Base-by-base conservation (phyloP, 1,140 invertebrate species). In the Hylaeus anthracinus region DNA sequence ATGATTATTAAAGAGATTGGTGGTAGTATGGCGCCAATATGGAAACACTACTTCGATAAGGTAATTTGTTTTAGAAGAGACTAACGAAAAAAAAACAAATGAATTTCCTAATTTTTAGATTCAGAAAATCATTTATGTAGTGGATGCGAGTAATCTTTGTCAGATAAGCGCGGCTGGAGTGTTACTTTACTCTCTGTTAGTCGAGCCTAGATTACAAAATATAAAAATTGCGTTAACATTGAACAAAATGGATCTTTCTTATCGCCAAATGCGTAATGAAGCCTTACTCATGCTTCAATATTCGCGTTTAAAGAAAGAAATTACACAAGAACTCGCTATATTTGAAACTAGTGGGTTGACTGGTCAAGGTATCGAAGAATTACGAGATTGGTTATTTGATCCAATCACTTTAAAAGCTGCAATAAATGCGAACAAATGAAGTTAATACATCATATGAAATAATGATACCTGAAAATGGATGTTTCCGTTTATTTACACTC, bases 171-270 rank as follows among this genome's bases (percentile, higher is more conserved):
- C 96, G n/a, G 96, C 96, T 56, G 96, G 96, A 26, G 95, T 97
- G 2, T 93, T 97, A 61, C 91, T 97, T 0, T 97, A 97, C 86
- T 96, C 96, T 0, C 92, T 97, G 26, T 87, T 97, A n/a, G 95
- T 96, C 2, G 95, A 97, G 83, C 96, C 96, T 1, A 91, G 93
- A 66, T 88, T 97, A 15, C 94, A 94, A 81, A 94, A 94, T 80
- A 94, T 95, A 3, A 96, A 96, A 94, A 94, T 97, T 83, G 94
- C 97, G 37, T 88, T 97, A 70, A 95, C 97, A 0, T 90, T 98
- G 9, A 95, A 96, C 15, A 98, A 97, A 93, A 97, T 96, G 96
- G 97, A 98, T 87, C 95, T 96, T 1, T 96, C 96, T 12, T 97
- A 97, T 91, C 94, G 96, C 39, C 97, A 97, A 90, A 97, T 97